Evolutionary conservation across 1,140 invertebrate species (phyloP), one percentile per base, ranked within the genome.

Genomic region (Drosophila arawakana): DNA sequence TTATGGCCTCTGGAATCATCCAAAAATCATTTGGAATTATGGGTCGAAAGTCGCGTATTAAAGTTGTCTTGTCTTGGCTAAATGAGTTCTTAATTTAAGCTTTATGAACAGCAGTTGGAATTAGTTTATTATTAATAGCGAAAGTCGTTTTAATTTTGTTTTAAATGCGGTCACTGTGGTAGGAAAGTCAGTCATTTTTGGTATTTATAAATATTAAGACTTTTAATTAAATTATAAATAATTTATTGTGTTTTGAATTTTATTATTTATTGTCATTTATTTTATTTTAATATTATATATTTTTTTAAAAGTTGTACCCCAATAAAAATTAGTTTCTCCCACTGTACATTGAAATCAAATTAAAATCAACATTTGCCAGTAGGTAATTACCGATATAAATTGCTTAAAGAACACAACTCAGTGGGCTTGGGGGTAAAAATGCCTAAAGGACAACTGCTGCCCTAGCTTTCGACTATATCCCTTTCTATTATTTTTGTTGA

Each of bases 21-120:
- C 30, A 5, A 30, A 30, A 78, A 81, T 85, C 79, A 86, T 82
- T 79, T 50, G 76, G 43, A 59, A 60, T 60, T 25, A 47, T 34
- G 30, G 44, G 59, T 30, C 25, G 4, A 30, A 30, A 30, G 25
- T 1, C 25, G 25, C 25, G 2, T 30, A 30, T 30, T 30, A 30
- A 30, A 30, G 25, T 30, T 30, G 25, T 5, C 3, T 30, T 21
- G 18, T 30, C 25, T 30, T 30, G 3, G 4, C 25, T 30, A 30
- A 30, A 30, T 30, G 6, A 30, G 25, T 5, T 30, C 52, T 43
- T 18, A 10, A 37, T 49, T 39, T 49, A 18, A 15, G 50, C 41
- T 10, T 21, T 2, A 25, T 11, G 49, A 10, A 50, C 49, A 50
- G 39, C 8, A 8, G 54, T 9, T 41, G n/a, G 13, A 60, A 46